phyloP scores from a whole-genome alignment of 2,888 invertebrate species.

The Mactromeris polynyma region DNA sequence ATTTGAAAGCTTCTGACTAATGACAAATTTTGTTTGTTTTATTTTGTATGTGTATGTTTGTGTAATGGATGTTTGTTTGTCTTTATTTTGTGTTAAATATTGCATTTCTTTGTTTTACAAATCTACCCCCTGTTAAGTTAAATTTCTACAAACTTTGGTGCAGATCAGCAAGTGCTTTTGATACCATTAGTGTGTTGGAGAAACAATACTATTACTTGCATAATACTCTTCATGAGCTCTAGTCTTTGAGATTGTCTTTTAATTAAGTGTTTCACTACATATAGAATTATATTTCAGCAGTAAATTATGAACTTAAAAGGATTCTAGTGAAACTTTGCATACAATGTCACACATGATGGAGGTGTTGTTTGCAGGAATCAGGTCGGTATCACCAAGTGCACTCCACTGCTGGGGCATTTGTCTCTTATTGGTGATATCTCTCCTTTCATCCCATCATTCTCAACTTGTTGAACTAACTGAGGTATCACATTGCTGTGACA shows the following conservation, averaged over 20 bases:
- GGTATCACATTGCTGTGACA: not conserved
- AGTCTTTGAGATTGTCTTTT: not conserved
- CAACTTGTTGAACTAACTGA: no score
- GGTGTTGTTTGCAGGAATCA: no score
- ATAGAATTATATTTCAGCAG: no score
- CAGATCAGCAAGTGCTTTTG: not conserved
- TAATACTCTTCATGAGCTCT: not conserved
- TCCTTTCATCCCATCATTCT: no score
- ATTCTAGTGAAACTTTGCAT: no score
- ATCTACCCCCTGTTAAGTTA: not conserved
- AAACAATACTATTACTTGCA: not conserved
- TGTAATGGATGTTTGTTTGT: not conserved
- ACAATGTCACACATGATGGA: no score
- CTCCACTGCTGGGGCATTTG: no score
- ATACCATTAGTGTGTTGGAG: not conserved
- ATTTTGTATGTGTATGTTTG: not conserved
- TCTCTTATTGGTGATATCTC: no score
- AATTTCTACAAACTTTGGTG: not conserved
- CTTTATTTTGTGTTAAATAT: not conserved
- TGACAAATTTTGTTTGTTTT: conserved; percentile 2
- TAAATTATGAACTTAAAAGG: no score
- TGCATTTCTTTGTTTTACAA: not conserved
- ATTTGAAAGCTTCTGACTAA: not conserved
- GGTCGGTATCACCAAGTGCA: no score
- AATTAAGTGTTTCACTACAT: not conserved